A percentile compares a stretch with the other conserved stretches of the same genome.
Conservation (phyloP, 2,888 invertebrate genomes). For the Parthenolecanium corni region DNA sequence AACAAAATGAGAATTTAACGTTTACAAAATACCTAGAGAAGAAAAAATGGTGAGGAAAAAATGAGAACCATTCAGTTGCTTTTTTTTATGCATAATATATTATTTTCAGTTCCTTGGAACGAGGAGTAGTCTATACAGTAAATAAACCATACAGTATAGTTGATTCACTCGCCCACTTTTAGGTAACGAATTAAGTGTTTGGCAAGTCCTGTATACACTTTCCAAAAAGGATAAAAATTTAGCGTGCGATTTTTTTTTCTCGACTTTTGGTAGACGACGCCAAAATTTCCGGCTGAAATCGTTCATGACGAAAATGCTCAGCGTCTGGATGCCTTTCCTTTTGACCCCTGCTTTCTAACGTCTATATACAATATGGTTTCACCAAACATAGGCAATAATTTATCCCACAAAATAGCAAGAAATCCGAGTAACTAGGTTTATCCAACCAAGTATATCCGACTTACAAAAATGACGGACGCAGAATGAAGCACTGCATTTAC, state of each 20-base stretch:
- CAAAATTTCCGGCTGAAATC: constrained; percentile 26
- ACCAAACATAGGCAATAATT: not conserved
- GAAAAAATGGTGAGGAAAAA: not conserved
- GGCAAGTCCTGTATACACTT: constrained; percentile 21
- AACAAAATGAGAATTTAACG: constrained; percentile 25
- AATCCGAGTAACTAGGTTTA: too few relatives aligned
- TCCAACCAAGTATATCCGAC: too few relatives aligned
- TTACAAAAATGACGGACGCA: too few relatives aligned
- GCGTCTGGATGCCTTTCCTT: constrained; percentile 14
- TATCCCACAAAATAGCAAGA: too few relatives aligned
- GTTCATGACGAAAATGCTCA: constrained; percentile 18
- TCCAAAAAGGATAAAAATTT: constrained; percentile 11
- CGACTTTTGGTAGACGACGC: constrained; percentile 19
- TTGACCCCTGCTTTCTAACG: not conserved
- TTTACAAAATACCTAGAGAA: constrained; percentile 10
- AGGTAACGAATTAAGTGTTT: constrained; percentile 24
- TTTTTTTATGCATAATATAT: constrained; percentile 5
- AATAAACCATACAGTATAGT: not conserved
- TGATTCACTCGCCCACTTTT: not conserved
- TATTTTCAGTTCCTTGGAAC: not conserved
- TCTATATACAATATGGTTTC: not conserved
- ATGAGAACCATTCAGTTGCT: not conserved
- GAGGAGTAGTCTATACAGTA: not conserved
- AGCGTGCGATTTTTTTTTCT: not conserved
- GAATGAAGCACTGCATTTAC: too few relatives aligned